Evolutionary conservation across 2,797 vertebrate species (phyloP), one percentile per base, ranked within the genome.

Genomic region (Parotocinclus haroldoi): DNA sequence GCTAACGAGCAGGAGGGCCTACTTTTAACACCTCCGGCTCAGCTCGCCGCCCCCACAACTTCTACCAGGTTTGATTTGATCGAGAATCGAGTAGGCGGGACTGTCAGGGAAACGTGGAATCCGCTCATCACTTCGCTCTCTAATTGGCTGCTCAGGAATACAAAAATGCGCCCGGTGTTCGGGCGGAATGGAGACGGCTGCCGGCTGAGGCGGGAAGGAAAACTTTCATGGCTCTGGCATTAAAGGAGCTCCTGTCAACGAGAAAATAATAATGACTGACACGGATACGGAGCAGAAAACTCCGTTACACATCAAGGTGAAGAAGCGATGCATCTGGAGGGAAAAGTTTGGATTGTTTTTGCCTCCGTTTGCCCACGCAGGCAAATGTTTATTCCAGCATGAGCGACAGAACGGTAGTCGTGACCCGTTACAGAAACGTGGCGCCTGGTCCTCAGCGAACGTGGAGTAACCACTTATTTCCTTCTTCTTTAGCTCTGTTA

Each of bases 41-140:
- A 87, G 87, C 85, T 89, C 86, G n/a, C 18, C 87, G 84, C 87
- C 87, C 87, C 87, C 89, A 87, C 82, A 83, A 84, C 85, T 86
- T 85, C 82, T 84, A 86, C 85, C 80, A 85, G 80, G 89, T 68
- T 88, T 89, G 88, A 89, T 90, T 89, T 90, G 27, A 86, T 90
- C 89, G 89, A 90, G 87, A 91, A 90, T 88, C 88, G 89, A 90
- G 88, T 89, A 84, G 89, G 89, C 86, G 89, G 89, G 86, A 75
- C 85, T 91, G 89, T 91, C 89, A 91, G 70, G 44, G 73, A 79
- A 51, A 72, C 79, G 83, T 84, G 83, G 82, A 79, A 79, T 84
- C 83, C 86, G 80, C 88, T 89, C 87, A 87, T 91, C 90, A 91
- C 84, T 82, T 81, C 81, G 44, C 77, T 75, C 84, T 85, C 87